These are phyloP conservation scores for Montipora capitata DNA, from an alignment of 92 coral and sea anemone species.

Conservation along the genomic window DNA sequence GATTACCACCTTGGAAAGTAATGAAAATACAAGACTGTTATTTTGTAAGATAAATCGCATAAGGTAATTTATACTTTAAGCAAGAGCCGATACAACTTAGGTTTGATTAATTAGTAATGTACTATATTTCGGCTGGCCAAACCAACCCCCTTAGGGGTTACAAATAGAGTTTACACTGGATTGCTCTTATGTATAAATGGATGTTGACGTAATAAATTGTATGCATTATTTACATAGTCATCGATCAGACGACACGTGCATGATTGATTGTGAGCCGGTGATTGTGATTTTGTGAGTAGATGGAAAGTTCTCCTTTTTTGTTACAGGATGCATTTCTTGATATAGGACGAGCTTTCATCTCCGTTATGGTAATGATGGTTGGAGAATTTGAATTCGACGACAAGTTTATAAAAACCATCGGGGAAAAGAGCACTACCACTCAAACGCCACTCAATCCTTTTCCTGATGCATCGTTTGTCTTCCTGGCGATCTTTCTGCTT, in stretches of 20 bases:
- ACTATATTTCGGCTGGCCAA: too few relatives aligned
- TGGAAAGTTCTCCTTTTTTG: neutral
- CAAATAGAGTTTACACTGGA: too few relatives aligned
- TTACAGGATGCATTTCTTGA: constrained; percentile 68
- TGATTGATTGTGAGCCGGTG: too few relatives aligned
- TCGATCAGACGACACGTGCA: neutral
- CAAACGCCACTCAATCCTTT: constrained; percentile 83
- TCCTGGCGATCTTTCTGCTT: constrained; percentile 76
- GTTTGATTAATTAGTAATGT: too few relatives aligned
- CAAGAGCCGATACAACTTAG: too few relatives aligned
- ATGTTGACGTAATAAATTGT: neutral
- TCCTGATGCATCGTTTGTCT: constrained; percentile 75
- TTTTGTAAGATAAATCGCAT: too few relatives aligned
- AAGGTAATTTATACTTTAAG: too few relatives aligned
- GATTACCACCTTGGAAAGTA: too few relatives aligned
- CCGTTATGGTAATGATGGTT: constrained; percentile 88
- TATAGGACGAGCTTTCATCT: constrained; percentile 73
- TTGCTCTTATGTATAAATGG: too few relatives aligned
- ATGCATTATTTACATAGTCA: neutral
- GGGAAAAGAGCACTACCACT: constrained; percentile 10
- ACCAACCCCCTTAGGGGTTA: too few relatives aligned
- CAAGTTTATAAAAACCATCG: constrained; percentile 79
- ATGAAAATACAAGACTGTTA: too few relatives aligned
- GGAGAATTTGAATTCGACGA: constrained; percentile 88
- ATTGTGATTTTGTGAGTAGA: too few relatives aligned